Evolutionary conservation across 1,140 invertebrate species (phyloP), one percentile per base, ranked within the genome.

Genomic region (Formica selysi): DNA sequence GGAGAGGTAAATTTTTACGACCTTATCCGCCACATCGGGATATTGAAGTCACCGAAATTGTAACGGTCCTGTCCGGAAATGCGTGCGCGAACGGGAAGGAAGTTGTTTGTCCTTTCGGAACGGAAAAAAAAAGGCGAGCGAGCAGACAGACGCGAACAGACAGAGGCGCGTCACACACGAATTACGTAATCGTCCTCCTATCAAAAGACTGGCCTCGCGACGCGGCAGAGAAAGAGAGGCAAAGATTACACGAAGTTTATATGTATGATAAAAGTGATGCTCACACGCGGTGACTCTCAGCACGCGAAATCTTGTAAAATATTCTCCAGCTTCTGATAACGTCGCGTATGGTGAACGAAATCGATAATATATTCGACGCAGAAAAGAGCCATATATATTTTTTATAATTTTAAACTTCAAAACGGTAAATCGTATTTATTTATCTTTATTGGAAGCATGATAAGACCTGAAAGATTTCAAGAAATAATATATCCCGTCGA

Each of bases 111-210:
- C 51, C n/a, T 74, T 83, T 74, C 38, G 26, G 51, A 10, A 48
- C 36, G n/a, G 32, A 80, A 68, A 11, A 54, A 68, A 80, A 68
- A 19, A 54, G 38, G 36, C 76, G 62, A 36, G 22, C 44, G 62
- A 10, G 10, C 8, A 44, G 38, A 38, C 13, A n/a, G 44, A 41
- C 44, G 44, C 44, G 44, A 10, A 48, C 4, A 61, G 54, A 51
- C n/a, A 36, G 38, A 73, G 54, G 26, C 54, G 26, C 29, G 68
- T 83, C 38, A 26, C 22, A 44, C 36, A 10, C 19, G 19, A 62
- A 83, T 83, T 83, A 73, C 54, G 54, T 74, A 83, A 83, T 74
- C 57, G 4, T 83, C 19, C 26, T 67, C 13, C 54, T 73, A 83
- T 83, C 68, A 41, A 62, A 61, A 74, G 68, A n/a, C 41, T 54